Base-by-base conservation (phyloP, 2,113 vertebrate species). In the Stercorarius parasiticus region DNA sequence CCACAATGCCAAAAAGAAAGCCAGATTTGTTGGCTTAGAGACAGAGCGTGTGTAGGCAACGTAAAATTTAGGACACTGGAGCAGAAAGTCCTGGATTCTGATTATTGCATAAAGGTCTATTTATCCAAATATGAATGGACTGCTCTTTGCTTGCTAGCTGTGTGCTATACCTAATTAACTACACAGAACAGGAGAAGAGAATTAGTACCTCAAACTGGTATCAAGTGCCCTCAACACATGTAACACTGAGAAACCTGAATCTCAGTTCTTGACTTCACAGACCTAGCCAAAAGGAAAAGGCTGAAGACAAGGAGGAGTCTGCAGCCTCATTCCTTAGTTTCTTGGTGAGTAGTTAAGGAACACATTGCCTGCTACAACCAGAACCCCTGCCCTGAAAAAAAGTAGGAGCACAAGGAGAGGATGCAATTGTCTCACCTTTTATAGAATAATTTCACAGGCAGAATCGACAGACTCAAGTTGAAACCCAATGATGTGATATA, bases 31-130 rank as follows among this genome's bases (percentile, higher is more conserved):
- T 83, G 10, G 2, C 21, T 49, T 6, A 52, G 29, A 76, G 61
- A 25, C 4, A 85, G 42, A 59, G 2, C 0, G 0, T 42, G 6
- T n/a, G 34, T 61, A 61, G 19, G 5, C 4, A 86, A 61, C 0
- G 1, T 14, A n/a, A 64, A 73, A 77, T 73, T 61, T 73, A 52
- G 5, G 3, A 10, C 36, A 72, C 3, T 13, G 42, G 8, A 49
- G 5, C 27, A 34, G 9, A 36, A 88, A 36, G 1, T 34, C 15
- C 22, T 73, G 40, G n/a, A 69, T 61, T 73, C 10, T 66, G 26
- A 61, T 40, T 77, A n/a, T 8, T 43, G 5, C 5, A 42, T 38
- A 47, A 67, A 47, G 2, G 4, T 65, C 6, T 65, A 9, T 78
- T 93, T 66, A 20, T 62, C 10, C 66, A 85, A 87, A 71, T 56